Evolutionary conservation across 2,113 vertebrate genomes (phyloP), one percentile per base, ranked within the genome.

Genomic region (Mastomys coucha): DNA sequence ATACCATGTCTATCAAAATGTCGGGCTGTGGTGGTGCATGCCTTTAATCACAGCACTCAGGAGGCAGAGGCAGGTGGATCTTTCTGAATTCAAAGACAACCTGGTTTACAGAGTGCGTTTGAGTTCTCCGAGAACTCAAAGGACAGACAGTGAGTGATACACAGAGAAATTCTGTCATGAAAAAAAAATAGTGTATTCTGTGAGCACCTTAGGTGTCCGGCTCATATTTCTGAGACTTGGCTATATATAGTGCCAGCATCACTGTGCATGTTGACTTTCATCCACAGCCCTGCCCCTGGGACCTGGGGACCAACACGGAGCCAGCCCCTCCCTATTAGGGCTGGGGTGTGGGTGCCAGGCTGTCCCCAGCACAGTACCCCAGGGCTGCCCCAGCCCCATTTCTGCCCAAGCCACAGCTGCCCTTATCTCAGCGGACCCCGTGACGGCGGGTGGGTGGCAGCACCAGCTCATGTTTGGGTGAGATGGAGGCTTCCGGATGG

Each of bases 361-460:
- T 14, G n/a, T 91, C 84, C 82, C 94, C 89, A 92, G 58, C 69
- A 76, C 0, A 42, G 80, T 12, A 4, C 78, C 89, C 94, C 39
- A 26, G 45, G 77, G 24, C 24, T 11, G 85, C 81, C 84, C 70
- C 16, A 7, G 91, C 39, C 51, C 88, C 6, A 16, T 49, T 93
- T 92, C 97, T 11, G 16, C 26, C 58, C 86, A 5, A 11, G 77
- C 91, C n/a, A 0, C 97, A 97, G 97, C 97, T 97, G 97, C 75
- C 96, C 95, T 97, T 97, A 98, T 97, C 96, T 97, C 97, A 98
- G 97, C 51, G 1, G 97, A 96, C 92, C 98, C 92, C 97, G 96
- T 98, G 98, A 97, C 1, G 96, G 91, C 77, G 17, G 97, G 96
- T 26, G 97, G 97, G 94, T 97, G 97, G 96, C 36, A 73, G 96